A percentile compares a stretch with the other conserved stretches of the same genome.
phyloP scores from a whole-genome alignment of 2,113 vertebrate genomes.

The Etheostoma spectabile region DNA sequence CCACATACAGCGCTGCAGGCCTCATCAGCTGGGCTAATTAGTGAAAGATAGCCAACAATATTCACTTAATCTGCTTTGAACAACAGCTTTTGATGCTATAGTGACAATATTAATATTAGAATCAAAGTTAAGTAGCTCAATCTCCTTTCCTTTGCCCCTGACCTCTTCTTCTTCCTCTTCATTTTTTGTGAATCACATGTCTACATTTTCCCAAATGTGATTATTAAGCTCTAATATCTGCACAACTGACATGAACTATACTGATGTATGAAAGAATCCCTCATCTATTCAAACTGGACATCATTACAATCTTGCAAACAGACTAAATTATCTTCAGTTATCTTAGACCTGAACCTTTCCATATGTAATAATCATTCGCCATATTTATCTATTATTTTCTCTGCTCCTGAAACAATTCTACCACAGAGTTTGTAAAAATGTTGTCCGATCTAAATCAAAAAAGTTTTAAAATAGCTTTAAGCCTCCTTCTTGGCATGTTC shows the following conservation, averaged over 20 bases:
- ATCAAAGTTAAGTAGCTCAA: background rate
- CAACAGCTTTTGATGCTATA: background rate
- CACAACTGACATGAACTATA: background rate
- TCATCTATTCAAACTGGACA: background rate
- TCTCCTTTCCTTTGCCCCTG: background rate
- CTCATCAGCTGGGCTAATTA: conserved; percentile 29
- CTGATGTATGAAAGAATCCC: background rate
- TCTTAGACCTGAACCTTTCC: background rate
- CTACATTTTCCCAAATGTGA: background rate
- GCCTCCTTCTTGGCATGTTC: background rate
- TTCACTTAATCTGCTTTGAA: conserved; percentile 21
- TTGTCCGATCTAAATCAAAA: background rate
- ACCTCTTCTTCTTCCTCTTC: background rate
- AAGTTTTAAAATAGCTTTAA: background rate
- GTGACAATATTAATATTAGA: background rate
- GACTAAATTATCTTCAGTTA: background rate
- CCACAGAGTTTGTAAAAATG: background rate
- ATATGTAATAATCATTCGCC: background rate
- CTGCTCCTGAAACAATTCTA: background rate
- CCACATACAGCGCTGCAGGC: conserved; percentile 29
- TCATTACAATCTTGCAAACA: background rate
- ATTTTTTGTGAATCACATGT: background rate
- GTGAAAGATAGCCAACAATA: conserved; percentile 17
- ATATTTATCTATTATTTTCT: background rate
- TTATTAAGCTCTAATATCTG: background rate